Evolutionary conservation across 2,113 vertebrate species (phyloP).

Genomic region (Australoheros scitulus): DNA sequence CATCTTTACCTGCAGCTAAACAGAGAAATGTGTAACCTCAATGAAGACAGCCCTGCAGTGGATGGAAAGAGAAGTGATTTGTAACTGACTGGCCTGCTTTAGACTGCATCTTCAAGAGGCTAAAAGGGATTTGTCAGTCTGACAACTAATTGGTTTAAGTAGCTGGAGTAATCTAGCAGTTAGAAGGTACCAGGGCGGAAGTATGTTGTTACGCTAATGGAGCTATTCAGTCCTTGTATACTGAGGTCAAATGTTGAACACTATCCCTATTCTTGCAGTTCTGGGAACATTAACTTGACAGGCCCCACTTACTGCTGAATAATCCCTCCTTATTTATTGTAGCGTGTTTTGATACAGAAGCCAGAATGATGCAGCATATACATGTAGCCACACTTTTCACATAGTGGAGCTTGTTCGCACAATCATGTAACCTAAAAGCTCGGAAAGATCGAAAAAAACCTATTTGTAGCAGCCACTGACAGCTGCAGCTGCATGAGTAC

Average conservation of each 20-base stretch:
- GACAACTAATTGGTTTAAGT: conserved; percentile 74
- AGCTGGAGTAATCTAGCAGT: conserved; percentile 54
- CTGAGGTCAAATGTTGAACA: conserved; percentile 38
- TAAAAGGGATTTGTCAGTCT: conserved; percentile 72
- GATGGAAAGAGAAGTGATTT: neutral
- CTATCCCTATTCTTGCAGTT: conserved; percentile 15
- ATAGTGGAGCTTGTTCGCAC: neutral
- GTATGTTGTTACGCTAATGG: neutral
- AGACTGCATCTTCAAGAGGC: conserved; percentile 52
- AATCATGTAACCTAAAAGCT: neutral
- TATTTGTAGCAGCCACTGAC: neutral
- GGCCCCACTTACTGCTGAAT: neutral
- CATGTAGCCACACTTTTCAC: neutral
- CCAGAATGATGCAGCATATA: neutral
- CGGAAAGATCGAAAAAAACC: neutral
- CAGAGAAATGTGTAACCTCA: neutral
- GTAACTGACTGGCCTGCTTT: conserved; percentile 32
- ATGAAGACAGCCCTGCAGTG: neutral
- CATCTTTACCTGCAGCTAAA: neutral
- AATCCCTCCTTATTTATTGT: no score
- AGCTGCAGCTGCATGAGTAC: conserved; percentile 36
- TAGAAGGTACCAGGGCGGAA: conserved; percentile 5
- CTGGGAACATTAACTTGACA: neutral
- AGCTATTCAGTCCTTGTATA: conserved; percentile 41
- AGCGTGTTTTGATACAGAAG: neutral